phyloP scores from a whole-genome alignment of 2,113 vertebrate genomes.

The Campylomormyrus numenius region DNA sequence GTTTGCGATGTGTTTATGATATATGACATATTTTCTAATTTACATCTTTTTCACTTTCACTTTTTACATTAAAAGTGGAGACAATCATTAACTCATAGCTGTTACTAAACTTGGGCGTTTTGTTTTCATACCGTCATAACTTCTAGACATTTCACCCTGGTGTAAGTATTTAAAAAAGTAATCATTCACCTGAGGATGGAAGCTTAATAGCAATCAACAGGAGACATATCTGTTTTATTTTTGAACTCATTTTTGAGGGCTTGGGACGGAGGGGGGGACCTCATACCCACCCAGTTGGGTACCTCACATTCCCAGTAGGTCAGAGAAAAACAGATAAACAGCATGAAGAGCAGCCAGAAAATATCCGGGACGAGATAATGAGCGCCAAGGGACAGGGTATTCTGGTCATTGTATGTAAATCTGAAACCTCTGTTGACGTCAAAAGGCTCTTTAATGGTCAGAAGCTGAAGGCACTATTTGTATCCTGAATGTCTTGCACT shows the following conservation, averaged over 20 bases:
- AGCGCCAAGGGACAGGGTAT: conserved; percentile 52
- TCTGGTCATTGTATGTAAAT: conserved; percentile 43
- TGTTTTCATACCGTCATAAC: not conserved
- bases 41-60: not conserved
- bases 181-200: not conserved
- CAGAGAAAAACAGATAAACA: not conserved
- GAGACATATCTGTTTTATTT: not conserved
- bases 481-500: conserved; percentile 40
- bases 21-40: not conserved
- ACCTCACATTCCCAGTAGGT: not conserved
- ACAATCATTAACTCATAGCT: not conserved
- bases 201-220: not conserved
- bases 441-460: conserved; percentile 53
- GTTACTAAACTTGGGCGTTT: not conserved
- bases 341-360: conserved; percentile 44
- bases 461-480: conserved; percentile 61
- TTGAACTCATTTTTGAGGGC: not conserved
- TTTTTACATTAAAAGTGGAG: not conserved
- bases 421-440: conserved; percentile 54
- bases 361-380: conserved; percentile 43
- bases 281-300: not conserved
- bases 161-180: not conserved
- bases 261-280: too few relatives aligned
- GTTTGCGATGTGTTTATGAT: not conserved
- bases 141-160: not conserved